phyloP scores from a whole-genome alignment of 2,113 vertebrate genomes.

The Pardalotus punctatus region DNA sequence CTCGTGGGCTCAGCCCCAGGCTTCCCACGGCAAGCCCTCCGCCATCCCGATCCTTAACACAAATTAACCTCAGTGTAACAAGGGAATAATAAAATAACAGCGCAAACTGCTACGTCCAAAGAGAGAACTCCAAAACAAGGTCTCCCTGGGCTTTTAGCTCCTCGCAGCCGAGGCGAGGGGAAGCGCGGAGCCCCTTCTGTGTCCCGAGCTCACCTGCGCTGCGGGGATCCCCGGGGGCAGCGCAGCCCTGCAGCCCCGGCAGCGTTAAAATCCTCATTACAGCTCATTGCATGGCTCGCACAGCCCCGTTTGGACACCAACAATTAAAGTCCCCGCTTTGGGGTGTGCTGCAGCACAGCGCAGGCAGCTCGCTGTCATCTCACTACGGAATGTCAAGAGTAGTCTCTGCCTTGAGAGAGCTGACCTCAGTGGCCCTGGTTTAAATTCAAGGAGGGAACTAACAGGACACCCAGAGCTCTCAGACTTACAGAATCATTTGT shows the following conservation, averaged over 20 bases:
- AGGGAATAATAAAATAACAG: neutral
- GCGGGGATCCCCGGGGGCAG: neutral
- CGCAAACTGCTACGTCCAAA: neutral
- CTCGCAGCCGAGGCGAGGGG: neutral
- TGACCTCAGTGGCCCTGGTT: neutral
- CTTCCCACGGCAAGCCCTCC: neutral
- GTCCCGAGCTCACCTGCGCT: neutral
- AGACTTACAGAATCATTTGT: neutral
- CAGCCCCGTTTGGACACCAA: neutral
- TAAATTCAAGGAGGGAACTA: neutral
- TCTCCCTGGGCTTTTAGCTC: neutral
- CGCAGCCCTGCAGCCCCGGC: neutral
- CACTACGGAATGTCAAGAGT: neutral
- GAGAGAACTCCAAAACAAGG: accelerated
- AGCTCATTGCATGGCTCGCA: accelerated
- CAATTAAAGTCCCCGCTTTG: neutral
- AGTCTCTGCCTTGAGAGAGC: neutral
- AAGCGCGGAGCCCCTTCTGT: neutral
- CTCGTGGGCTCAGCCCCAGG: neutral
- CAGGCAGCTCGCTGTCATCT: neutral
- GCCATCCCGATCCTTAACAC: no score
- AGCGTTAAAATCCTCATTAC: neutral
- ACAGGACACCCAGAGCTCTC: neutral
- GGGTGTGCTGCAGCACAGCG: neutral
- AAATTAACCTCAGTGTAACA: neutral